Conservation (phyloP, 1,140 invertebrate species). For the Chelonus insularis region DNA sequence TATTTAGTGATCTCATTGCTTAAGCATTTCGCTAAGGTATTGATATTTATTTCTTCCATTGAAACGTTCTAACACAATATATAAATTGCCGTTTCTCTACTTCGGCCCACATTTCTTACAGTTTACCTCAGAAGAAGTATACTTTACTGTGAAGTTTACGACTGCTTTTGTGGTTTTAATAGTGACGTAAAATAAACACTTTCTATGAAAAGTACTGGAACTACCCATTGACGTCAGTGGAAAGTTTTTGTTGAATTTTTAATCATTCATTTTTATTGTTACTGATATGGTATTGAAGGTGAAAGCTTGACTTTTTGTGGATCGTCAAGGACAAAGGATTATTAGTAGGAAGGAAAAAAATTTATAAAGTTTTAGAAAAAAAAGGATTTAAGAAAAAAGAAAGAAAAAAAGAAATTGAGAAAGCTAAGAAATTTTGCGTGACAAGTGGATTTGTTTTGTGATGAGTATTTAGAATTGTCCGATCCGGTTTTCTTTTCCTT, state of each 20-base stretch:
- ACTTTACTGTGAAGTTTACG: neutral
- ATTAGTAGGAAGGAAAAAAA: too few relatives aligned
- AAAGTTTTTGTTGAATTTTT: slow-evolving; percentile 5
- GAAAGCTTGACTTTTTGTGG: too few relatives aligned
- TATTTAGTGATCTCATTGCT: neutral
- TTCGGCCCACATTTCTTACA: too few relatives aligned
- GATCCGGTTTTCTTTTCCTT: slow-evolving; percentile 14
- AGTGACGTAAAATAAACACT: slow-evolving; percentile 7
- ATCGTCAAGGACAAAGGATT: too few relatives aligned
- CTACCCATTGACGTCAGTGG: slow-evolving; percentile 14
- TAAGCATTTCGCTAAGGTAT: too few relatives aligned
- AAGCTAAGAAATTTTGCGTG: slow-evolving; percentile 13
- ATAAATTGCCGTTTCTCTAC: too few relatives aligned
- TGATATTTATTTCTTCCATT: too few relatives aligned
- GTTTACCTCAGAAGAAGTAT: too few relatives aligned
- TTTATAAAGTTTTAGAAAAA: neutral
- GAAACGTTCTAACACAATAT: too few relatives aligned
- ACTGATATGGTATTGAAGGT: neutral
- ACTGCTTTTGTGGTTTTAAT: neutral
- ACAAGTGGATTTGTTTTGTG: slow-evolving; percentile 3
- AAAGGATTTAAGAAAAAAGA: neutral
- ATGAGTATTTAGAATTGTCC: neutral
- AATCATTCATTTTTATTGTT: neutral
- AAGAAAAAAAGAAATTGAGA: neutral
- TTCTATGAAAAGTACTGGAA: neutral